These are phyloP conservation scores for Ornithoptera alexandrae DNA, from an alignment of 2,888 invertebrate genomes.

Conservation along the genomic window DNA sequence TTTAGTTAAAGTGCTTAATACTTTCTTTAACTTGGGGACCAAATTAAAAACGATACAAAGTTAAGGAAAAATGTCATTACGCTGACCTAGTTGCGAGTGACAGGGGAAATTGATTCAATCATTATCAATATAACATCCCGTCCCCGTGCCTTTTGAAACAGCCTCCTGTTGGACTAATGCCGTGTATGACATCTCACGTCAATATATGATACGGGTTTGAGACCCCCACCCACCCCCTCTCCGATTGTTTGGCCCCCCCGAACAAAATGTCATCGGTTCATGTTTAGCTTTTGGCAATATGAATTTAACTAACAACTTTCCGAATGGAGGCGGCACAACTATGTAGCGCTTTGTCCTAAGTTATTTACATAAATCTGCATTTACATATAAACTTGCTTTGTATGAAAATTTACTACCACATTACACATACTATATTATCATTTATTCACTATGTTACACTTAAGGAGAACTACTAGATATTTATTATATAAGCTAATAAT, in stretches of 20 bases:
- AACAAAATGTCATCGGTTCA: slow-evolving; percentile 6
- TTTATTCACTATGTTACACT: too few species aligned
- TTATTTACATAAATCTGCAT: slow-evolving; percentile 3
- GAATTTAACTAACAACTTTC: slow-evolving; percentile 3
- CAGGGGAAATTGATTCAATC: slow-evolving; percentile 3
- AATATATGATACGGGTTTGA: slow-evolving; percentile 37
- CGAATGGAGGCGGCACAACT: not conserved
- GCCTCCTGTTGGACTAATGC: slow-evolving; percentile 3
- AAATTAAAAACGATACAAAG: too few species aligned
- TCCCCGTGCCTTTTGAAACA: not conserved
- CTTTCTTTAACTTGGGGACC: too few species aligned
- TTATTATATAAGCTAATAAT: too few species aligned
- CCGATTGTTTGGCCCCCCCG: not conserved
- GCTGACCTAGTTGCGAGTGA: not conserved
- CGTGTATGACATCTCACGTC: slow-evolving; percentile 37
- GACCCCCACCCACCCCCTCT: not conserved
- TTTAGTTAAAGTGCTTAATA: too few species aligned
- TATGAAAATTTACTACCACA: not conserved
- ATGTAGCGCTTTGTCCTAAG: not conserved
- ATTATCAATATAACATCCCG: slow-evolving; percentile 2
- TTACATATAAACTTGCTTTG: not conserved
- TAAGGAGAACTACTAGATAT: too few species aligned
- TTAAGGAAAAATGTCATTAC: not conserved
- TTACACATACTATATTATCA: too few species aligned
- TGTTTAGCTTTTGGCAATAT: slow-evolving; percentile 7